phyloP scores from a whole-genome alignment of 2,113 vertebrate genomes.

The Nycticebus coucang region DNA sequence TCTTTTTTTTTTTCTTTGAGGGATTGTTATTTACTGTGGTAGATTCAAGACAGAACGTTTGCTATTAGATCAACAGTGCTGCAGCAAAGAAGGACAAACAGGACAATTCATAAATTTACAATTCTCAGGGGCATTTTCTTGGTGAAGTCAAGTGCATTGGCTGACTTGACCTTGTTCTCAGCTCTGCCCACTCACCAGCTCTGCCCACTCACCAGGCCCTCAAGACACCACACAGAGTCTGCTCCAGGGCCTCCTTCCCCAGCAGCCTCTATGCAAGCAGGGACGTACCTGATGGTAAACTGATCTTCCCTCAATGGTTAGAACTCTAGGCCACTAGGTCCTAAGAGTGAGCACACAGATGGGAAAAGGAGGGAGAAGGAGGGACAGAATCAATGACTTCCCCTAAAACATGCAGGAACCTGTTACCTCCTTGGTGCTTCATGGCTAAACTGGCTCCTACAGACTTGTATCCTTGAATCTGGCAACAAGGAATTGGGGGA shows the following conservation, averaged over 20 bases:
- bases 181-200: no score
- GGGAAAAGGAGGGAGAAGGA: not conserved
- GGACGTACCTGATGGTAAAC: not conserved
- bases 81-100: not conserved
- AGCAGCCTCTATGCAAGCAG: not conserved
- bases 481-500: not conserved
- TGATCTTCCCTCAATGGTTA: not conserved
- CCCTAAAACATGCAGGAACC: accelerated
- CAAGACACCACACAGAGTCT: accelerated
- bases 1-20: not conserved
- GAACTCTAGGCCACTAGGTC: not conserved
- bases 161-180: not conserved
- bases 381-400: not conserved
- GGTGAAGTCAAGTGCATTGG: not conserved
- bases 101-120: not conserved
- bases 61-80: not conserved
- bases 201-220: no score
- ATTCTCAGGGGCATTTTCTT: not conserved
- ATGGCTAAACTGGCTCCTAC: not conserved
- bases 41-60: not conserved
- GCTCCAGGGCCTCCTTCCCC: not conserved
- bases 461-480: not conserved
- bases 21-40: not conserved
- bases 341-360: not conserved
- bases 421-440: not conserved